These are phyloP conservation scores for pig (Sus scrofa) DNA, from an alignment of 2,113 vertebrate species.

Conservation along the genomic window T2T-Sscrofa CM000818.6:114716501-114717000, in stretches of 20 bases:
- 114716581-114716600: neutral
- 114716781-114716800: neutral
- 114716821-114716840: neutral
- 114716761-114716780: neutral
- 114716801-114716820: neutral
- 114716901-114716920: neutral
- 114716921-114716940: neutral
- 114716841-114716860: neutral
- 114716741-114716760: neutral
- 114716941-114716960: neutral
- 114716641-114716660: neutral
- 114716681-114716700: neutral
- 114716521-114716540: neutral
- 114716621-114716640: neutral
- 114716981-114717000: neutral
- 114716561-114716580: neutral
- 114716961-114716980: neutral
- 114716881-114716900: constrained; percentile 39
- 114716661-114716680: neutral
- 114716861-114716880: neutral
- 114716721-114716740: neutral
- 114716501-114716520: neutral
- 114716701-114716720: neutral
- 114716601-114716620: neutral
- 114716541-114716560: neutral